A percentile compares a stretch with the other conserved stretches of the same genome.
These are phyloP conservation scores for Myiozetetes cayanensis DNA, from an alignment of 2,113 vertebrate genomes.

Conservation along the genomic window DNA sequence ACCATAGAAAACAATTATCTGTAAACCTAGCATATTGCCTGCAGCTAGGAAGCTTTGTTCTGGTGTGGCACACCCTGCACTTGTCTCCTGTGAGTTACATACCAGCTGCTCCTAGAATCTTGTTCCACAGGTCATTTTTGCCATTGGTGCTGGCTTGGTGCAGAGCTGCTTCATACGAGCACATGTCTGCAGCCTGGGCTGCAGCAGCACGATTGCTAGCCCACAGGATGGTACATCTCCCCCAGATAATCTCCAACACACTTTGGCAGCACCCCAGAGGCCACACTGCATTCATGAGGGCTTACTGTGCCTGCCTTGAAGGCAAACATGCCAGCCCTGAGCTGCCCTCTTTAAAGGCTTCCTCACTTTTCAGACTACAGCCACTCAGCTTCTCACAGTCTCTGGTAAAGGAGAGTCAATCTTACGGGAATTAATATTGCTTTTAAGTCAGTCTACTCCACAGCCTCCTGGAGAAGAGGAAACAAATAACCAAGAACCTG, in stretches of 20 bases:
- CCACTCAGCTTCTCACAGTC: background rate
- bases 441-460: background rate
- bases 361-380: background rate
- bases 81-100: background rate
- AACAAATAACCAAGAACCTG: background rate
- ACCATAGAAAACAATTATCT: background rate
- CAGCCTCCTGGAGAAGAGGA: background rate
- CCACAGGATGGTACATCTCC: background rate
- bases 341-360: background rate
- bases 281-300: background rate
- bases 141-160: fast-evolving
- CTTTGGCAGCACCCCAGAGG: background rate
- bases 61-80: background rate
- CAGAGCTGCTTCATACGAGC: background rate
- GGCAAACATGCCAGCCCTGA: background rate
- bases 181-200: background rate
- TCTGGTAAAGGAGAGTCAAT: background rate
- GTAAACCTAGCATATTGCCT: background rate
- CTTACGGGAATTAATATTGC: background rate
- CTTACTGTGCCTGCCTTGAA: background rate
- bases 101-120: background rate
- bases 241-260: background rate
- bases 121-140: background rate
- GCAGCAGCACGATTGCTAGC: background rate
- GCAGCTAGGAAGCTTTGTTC: background rate